Evolutionary conservation across 2,113 vertebrate genomes (phyloP).

Genomic region (Tenrec ecaudatus): DNA sequence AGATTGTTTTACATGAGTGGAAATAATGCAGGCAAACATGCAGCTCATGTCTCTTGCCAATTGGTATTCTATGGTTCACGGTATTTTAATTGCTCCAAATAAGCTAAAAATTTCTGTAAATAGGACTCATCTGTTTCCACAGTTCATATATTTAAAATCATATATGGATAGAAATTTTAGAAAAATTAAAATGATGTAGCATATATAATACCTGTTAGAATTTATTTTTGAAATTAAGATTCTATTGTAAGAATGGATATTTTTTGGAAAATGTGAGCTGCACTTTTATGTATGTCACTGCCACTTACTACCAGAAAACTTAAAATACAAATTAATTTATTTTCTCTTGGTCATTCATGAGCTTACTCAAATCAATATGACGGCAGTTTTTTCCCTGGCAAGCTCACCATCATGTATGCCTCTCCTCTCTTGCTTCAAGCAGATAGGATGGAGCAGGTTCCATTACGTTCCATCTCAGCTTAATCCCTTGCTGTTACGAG

Average conservation of each 20-base stretch:
- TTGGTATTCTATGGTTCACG: rapidly evolving
- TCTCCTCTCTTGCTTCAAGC: slow-evolving; percentile 67
- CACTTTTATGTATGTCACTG: not conserved
- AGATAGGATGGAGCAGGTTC: slow-evolving; percentile 77
- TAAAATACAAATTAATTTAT: slow-evolving; percentile 55
- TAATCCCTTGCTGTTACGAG: slow-evolving; percentile 86
- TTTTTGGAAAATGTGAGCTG: not conserved
- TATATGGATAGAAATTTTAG: not conserved
- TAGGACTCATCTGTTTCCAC: not conserved
- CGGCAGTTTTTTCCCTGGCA: not conserved
- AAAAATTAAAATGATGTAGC: not conserved
- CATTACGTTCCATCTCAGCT: slow-evolving; percentile 83
- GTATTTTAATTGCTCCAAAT: not conserved
- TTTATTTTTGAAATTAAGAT: slow-evolving; percentile 47
- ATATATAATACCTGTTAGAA: not conserved
- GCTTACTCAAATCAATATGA: slow-evolving; percentile 65
- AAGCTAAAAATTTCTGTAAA: not conserved
- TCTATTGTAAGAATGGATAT: not conserved
- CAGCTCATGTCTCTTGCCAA: not conserved
- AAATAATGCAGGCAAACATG: rapidly evolving
- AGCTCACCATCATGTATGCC: slow-evolving; percentile 65
- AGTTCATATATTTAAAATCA: not conserved
- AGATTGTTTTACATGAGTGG: too few relatives aligned
- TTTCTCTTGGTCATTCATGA: slow-evolving; percentile 65
- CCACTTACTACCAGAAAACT: not conserved